These are phyloP conservation scores for Furnarius figulus DNA, from an alignment of 2,113 vertebrate genomes.

Conservation along the genomic window DNA sequence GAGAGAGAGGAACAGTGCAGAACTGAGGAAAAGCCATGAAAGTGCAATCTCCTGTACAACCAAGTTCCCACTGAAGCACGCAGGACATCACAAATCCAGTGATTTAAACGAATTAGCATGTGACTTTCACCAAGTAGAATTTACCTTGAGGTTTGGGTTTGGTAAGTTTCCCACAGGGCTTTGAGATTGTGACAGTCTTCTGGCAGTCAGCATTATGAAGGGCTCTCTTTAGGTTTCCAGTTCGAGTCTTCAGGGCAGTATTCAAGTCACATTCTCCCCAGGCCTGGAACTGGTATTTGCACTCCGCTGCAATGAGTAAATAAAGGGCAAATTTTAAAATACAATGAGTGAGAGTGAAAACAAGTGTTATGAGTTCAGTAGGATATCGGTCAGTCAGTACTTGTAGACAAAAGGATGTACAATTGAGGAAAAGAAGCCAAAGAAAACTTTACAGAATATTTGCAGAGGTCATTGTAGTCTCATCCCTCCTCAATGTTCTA, in stretches of 20 bases:
- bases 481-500: rapidly evolving
- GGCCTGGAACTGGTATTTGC: constrained; percentile 94
- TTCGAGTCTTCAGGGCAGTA: constrained; percentile 90
- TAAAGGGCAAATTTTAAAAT: background rate
- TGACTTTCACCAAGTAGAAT: background rate
- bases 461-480: background rate
- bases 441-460: background rate
- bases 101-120: background rate
- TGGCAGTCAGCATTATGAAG: constrained; percentile 92
- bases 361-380: background rate
- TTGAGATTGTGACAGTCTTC: constrained; percentile 89
- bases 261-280: constrained; percentile 96
- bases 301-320: constrained; percentile 81
- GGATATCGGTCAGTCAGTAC: background rate
- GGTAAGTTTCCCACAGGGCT: constrained; percentile 91
- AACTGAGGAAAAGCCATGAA: background rate
- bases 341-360: background rate
- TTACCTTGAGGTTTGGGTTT: constrained; percentile 95
- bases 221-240: constrained; percentile 88
- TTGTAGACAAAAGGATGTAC: background rate
- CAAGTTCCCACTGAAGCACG: background rate
- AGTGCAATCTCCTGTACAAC: background rate
- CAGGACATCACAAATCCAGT: background rate
- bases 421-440: background rate
- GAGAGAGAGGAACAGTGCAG: background rate